These are phyloP conservation scores for Tyrophagus putrescentiae DNA, from an alignment of 1,140 invertebrate genomes.

Conservation along the genomic window DNA sequence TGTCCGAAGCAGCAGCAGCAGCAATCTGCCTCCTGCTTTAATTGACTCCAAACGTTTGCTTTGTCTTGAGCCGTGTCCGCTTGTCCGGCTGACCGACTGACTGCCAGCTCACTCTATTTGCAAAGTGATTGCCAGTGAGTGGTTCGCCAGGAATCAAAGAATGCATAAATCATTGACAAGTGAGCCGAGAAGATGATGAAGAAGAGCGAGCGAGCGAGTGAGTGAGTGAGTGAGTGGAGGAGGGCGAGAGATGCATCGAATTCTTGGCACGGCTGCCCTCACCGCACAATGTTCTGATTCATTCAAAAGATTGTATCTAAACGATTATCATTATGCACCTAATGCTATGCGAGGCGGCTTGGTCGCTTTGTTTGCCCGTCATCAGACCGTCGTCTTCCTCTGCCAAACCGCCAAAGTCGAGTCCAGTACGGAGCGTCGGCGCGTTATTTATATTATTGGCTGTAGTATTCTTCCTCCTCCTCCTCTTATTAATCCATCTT, in stretches of 20 bases:
- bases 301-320: slow-evolving; percentile 11
- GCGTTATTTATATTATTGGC: too few species aligned
- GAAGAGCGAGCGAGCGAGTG: too few species aligned
- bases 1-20: too few species aligned
- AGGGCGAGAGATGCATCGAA: neutral
- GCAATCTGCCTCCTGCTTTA: neutral
- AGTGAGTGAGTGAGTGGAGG: too few species aligned
- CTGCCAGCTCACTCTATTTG: too few species aligned
- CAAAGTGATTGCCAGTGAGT: too few species aligned
- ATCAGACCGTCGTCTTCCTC: neutral
- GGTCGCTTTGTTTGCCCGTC: slow-evolving; percentile 1
- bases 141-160: too few species aligned
- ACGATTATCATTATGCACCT: slow-evolving; percentile 12
- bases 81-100: too few species aligned
- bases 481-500: slow-evolving; percentile 11
- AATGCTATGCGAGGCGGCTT: neutral
- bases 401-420: neutral
- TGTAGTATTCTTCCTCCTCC: too few species aligned
- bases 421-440: neutral
- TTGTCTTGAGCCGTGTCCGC: too few species aligned
- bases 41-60: too few species aligned
- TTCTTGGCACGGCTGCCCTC: neutral
- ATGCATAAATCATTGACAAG: slow-evolving; percentile 8
- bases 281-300: too few species aligned
- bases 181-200: neutral